Conservation (phyloP, 2,888 invertebrate genomes). For the Loripinus fragilis region DNA sequence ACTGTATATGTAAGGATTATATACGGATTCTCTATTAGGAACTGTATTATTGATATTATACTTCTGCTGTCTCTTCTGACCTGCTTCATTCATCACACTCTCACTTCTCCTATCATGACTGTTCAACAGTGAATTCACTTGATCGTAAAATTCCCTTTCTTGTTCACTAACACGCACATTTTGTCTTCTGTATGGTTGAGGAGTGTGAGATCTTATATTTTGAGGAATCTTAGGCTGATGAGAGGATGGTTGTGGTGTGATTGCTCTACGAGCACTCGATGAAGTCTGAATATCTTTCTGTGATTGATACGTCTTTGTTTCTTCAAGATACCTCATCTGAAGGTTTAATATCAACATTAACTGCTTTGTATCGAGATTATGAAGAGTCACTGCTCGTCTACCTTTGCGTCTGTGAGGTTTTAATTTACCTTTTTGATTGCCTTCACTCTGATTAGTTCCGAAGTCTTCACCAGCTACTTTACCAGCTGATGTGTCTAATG, state of each 20-base stretch:
- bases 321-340: conserved; percentile 77
- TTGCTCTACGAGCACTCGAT: conserved; percentile 58
- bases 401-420: conserved; percentile 72
- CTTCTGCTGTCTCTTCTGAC: neutral
- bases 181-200: conserved; percentile 64
- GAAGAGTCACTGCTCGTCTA: conserved; percentile 74
- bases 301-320: conserved; percentile 64
- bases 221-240: conserved; percentile 57
- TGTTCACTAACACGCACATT: conserved; percentile 21
- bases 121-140: conserved; percentile 1
- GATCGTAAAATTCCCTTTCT: conserved; percentile 37
- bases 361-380: conserved; percentile 75
- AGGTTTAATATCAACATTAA: conserved; percentile 74
- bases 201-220: conserved; percentile 72
- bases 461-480: conserved; percentile 24
- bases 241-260: conserved; percentile 71
- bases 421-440: conserved; percentile 62
- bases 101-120: neutral
- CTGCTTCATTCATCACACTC: neutral
- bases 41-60: conserved; percentile 27
- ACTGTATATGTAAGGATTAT: conserved; percentile 43
- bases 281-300: conserved; percentile 40
- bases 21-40: conserved; percentile 17
- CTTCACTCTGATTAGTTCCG: conserved; percentile 28
- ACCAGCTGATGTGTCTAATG: conserved; percentile 56